These are phyloP conservation scores for Xiphophorus hellerii DNA, from an alignment of 2,113 vertebrate genomes.

Conservation along the genomic window DNA sequence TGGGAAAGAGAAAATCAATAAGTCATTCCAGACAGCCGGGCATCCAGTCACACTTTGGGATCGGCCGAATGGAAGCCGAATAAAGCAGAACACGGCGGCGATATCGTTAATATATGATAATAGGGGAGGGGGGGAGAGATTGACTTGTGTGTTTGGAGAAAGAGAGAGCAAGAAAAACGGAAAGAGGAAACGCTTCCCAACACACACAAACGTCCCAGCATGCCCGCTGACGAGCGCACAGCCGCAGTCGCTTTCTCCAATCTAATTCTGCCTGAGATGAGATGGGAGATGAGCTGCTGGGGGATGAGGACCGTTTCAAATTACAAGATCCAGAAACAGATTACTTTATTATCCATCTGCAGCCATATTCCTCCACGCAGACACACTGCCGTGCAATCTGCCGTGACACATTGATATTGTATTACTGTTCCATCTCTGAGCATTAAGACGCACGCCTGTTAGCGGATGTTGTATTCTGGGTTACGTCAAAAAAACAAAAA, in stretches of 20 bases:
- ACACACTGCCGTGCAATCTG: conserved; percentile 50
- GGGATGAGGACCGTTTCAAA: conserved; percentile 62
- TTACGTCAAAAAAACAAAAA: background rate
- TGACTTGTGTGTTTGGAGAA: conserved; percentile 19
- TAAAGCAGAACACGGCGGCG: conserved; percentile 42
- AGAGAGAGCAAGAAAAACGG: conserved; percentile 10
- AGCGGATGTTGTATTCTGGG: conserved; percentile 14
- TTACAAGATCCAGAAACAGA: conserved; percentile 74
- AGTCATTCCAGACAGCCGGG: conserved; percentile 64
- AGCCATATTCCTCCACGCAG: conserved; percentile 50
- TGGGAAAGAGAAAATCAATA: conserved; percentile 63
- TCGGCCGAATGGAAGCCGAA: conserved; percentile 46
- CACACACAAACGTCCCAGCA: conserved; percentile 7
- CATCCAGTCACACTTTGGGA: conserved; percentile 32
- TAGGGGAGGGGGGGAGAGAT: conserved; percentile 25
- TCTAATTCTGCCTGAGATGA: conserved; percentile 74
- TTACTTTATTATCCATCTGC: conserved; percentile 74
- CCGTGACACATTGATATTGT: conserved; percentile 51
- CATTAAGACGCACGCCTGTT: conserved; percentile 44
- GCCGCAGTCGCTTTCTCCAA: conserved; percentile 41
- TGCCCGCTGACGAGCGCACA: conserved; percentile 9
- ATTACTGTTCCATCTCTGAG: conserved; percentile 54
- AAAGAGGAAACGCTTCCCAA: conserved; percentile 1
- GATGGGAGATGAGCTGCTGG: conserved; percentile 66
- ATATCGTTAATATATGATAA: conserved; percentile 62